A percentile compares a stretch with the other conserved stretches of the same genome.
These are phyloP conservation scores for Festucalex cinctus DNA, from an alignment of 2,113 vertebrate genomes.

Conservation along the genomic window DNA sequence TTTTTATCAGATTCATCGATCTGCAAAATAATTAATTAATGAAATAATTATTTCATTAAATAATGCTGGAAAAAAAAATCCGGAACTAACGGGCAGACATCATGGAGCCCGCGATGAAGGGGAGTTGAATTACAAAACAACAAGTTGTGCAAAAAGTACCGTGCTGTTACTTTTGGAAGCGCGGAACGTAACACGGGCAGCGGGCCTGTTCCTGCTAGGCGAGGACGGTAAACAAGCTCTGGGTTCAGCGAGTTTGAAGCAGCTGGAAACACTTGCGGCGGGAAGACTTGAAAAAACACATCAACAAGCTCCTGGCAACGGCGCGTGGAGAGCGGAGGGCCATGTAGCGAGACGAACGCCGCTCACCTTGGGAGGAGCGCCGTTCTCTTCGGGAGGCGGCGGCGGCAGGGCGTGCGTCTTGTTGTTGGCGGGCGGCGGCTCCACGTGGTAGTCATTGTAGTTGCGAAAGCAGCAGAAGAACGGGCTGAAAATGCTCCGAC, in stretches of 20 bases:
- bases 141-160: slow-evolving; percentile 28
- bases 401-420: slow-evolving; percentile 82
- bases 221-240: slow-evolving; percentile 71
- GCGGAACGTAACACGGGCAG: slow-evolving; percentile 71
- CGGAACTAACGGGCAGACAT: too few relatives aligned
- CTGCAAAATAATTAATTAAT: too few relatives aligned
- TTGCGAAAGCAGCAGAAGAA: slow-evolving; percentile 98
- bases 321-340: neutral
- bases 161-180: slow-evolving; percentile 53
- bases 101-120: too few relatives aligned
- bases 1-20: too few relatives aligned
- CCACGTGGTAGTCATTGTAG: slow-evolving; percentile 92
- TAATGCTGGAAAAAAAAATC: too few relatives aligned
- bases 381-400: slow-evolving; percentile 89
- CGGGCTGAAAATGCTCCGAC: slow-evolving; percentile 92
- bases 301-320: slow-evolving; percentile 2
- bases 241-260: slow-evolving; percentile 74
- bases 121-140: too few relatives aligned
- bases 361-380: slow-evolving; percentile 88
- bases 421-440: slow-evolving; percentile 80
- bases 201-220: slow-evolving; percentile 67
- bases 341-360: slow-evolving; percentile 16
- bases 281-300: slow-evolving; percentile 20
- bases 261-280: slow-evolving; percentile 72
- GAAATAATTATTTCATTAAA: too few relatives aligned